Evolutionary conservation across 2,888 invertebrate genomes (phyloP), one percentile per base, ranked within the genome.

Genomic region (Pseudoips prasinana): DNA sequence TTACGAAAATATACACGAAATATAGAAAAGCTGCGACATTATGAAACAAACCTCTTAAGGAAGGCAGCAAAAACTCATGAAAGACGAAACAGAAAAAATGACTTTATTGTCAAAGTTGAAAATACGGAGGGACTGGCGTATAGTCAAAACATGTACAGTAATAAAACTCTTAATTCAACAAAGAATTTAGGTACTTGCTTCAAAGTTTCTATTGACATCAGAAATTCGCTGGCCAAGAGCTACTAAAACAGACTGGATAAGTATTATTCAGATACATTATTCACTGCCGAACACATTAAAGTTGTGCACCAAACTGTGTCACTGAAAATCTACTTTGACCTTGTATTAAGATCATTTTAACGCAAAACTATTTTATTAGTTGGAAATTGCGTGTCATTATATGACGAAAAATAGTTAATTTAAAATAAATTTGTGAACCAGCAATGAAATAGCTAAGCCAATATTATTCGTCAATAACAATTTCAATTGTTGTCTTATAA

Each of bases 71-170:
- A 42, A 40, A 47, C 30, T 39, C 24, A 43, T 11, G 20, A 43
- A 48, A 37, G 22, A 47, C 38, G 38, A 47, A 45, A 20, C 28
- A 35, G 26, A 43, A 50, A 40, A 58, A 54, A 52, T 54, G 56
- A 51, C 58, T 64, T 77, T 78, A 79, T 73, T 76, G 76, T 74
- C 75, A 56, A 75, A 73, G 58, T 74, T 77, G 53, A 67, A 75
- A 66, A 65, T 58, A 64, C 55, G 53, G 50, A 61, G 58, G 58
- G 59, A 56, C 58, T 34, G 48, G 49, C 48, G 46, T 46, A 58
- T 48, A 57, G 55, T 37, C 40, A 41, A 50, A 52, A 50, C 43
- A 44, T 33, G 8, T 24, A 26, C 47, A 25, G 33, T 47, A 52
- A 58, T 58, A 46, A 56, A 59, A 58, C 55, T 42, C 40, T 57